phyloP scores from a whole-genome alignment of 53 echinoderm and acorn worm genomes.

The Echinometra lucunter region DNA sequence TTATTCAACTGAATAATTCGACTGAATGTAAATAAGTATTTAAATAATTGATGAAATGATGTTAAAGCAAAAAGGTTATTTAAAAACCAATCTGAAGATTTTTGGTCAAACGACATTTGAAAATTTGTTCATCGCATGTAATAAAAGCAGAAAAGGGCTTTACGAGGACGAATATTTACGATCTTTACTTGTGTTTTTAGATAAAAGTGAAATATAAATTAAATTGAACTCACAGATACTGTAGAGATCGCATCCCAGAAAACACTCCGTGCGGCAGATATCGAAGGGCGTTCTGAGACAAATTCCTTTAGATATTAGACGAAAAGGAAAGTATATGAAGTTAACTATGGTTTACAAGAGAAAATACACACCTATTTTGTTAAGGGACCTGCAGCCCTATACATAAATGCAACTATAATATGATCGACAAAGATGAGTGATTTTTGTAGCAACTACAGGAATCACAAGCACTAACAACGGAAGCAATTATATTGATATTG shows the following conservation, averaged over 20 bases:
- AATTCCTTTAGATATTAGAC: neutral
- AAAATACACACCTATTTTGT: neutral
- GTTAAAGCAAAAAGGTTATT: too few relatives aligned
- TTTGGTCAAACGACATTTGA: neutral
- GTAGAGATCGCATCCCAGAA: neutral
- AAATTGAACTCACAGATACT: neutral
- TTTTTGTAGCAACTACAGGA: neutral
- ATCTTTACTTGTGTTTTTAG: too few relatives aligned
- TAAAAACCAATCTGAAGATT: neutral
- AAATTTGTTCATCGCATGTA: neutral
- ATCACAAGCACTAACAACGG: too few relatives aligned
- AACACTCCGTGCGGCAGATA: neutral
- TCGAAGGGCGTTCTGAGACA: neutral
- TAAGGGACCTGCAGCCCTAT: neutral
- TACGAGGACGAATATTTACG: neutral
- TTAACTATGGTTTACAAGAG: neutral
- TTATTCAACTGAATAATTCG: neutral
- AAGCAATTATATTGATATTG: too few relatives aligned
- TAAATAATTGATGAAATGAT: too few relatives aligned
- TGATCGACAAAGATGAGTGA: neutral
- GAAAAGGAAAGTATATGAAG: neutral
- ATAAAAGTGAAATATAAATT: too few relatives aligned
- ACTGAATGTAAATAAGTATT: neutral
- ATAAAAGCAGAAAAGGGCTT: neutral
- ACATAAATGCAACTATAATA: neutral